Evolutionary conservation across 2,113 vertebrate species (phyloP), one percentile per base, ranked within the genome.

Genomic region (Oreotragus oreotragus): DNA sequence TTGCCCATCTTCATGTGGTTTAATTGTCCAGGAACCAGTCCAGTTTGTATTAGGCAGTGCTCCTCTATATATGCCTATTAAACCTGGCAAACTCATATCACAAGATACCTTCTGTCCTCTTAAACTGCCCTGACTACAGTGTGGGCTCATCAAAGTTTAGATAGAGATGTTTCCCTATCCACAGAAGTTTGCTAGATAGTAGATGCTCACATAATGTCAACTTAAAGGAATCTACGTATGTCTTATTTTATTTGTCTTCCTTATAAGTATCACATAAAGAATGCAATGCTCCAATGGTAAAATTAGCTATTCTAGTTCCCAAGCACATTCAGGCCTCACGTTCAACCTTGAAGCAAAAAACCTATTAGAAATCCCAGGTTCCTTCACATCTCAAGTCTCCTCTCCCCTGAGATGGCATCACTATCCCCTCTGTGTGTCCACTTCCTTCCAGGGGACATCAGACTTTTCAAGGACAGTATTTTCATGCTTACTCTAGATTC

Each of bases 361-460:
- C 15, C 16, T 57, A 6, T 15, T 47, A 45, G 47, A 73, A 70
- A 11, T 14, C 88, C 19, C 33, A 84, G 80, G 45, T 19, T 73
- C 45, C 27, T 93, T 58, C 7, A 16, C 5, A 45, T 25, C 5
- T 49, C 33, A 62, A 76, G 36, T 2, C 7, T 25, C 13, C 13
- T 45, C 23, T 76, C 47, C 16, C 6, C n/a, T 84, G 30, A 43
- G 49, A 80, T 14, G 86, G 21, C 19, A 36, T 15, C 30, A n/a
- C 45, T 5, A 19, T 9, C 2, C 1, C 16, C 17, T 57, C 30
- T 3, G 0, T 5, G 10, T 47, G 21, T 33, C 57, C 2, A 14
- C 19, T 45, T 30, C 23, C 25, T 19, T 62, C 28, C 28, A 36
- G 66, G 19, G 21, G 6, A 2, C 3, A 47, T 23, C 5, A n/a